Evolutionary conservation across 2,113 vertebrate genomes (phyloP).

Genomic region (Cebus imitator): DNA sequence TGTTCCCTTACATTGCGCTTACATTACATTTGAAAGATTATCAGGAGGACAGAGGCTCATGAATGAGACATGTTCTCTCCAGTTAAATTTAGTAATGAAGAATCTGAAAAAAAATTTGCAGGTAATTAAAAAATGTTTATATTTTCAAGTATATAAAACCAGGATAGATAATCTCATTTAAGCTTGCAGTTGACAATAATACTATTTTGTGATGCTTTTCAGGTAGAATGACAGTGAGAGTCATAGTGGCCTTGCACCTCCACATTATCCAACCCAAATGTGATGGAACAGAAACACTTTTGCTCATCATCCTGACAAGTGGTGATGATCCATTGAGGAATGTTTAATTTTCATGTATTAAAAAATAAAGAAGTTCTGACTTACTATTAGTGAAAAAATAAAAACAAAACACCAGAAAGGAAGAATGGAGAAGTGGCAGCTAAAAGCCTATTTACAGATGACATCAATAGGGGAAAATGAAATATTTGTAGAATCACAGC

Average conservation of each 20-base stretch:
- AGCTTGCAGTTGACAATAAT: neutral
- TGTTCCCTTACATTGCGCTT: neutral
- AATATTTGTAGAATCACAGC: neutral
- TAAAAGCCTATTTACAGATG: neutral
- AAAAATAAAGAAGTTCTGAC: neutral
- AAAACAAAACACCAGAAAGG: no score
- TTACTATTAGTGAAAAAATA: no score
- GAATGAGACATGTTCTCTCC: neutral
- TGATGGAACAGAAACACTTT: neutral
- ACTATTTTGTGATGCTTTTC: neutral
- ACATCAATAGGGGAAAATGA: neutral
- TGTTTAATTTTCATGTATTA: neutral
- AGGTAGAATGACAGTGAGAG: neutral
- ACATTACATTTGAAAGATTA: neutral
- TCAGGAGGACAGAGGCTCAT: neutral
- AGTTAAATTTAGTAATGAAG: constrained; percentile 32
- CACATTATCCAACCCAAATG: neutral
- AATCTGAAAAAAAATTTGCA: neutral
- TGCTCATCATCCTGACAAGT: neutral
- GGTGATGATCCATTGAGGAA: neutral
- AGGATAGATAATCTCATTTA: neutral
- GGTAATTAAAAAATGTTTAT: neutral
- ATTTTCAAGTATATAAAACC: constrained; percentile 20
- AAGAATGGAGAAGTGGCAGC: neutral
- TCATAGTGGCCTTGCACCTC: neutral